These are phyloP conservation scores for Lasaia peninsularis DNA, from an alignment of 1,140 invertebrate species.

Conservation along the genomic window DNA sequence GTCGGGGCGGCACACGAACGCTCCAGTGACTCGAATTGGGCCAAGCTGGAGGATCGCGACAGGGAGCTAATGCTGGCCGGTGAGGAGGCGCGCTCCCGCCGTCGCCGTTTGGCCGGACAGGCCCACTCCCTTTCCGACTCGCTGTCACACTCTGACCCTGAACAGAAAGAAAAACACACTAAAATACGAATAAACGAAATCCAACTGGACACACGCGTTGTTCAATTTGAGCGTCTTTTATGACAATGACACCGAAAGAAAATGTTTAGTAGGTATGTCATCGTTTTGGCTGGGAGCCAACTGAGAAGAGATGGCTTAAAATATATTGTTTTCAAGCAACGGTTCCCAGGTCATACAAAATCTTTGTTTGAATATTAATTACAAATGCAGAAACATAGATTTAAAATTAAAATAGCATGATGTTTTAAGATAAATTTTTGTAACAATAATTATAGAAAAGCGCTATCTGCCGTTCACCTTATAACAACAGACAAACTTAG, in stretches of 20 bases:
- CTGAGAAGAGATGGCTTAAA: constrained; percentile 10
- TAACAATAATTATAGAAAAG: constrained; percentile 10
- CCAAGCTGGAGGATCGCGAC: constrained; percentile 85
- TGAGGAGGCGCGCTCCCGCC: constrained; percentile 71
- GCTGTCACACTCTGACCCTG: constrained; percentile 74
- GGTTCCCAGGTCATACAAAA: not conserved
- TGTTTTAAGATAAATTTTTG: not conserved
- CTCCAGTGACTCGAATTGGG: constrained; percentile 89
- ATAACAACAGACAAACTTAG: too few relatives aligned
- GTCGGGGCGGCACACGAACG: constrained; percentile 79
- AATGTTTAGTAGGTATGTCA: constrained; percentile 20
- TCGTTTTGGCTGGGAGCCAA: constrained; percentile 9
- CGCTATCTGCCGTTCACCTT: not conserved
- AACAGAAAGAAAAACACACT: constrained; percentile 13
- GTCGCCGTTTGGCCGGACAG: constrained; percentile 87
- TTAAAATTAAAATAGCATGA: not conserved
- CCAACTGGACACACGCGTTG: constrained; percentile 23
- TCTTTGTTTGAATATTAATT: not conserved
- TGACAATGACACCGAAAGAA: constrained; percentile 62
- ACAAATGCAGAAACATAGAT: constrained; percentile 14
- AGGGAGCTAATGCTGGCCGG: constrained; percentile 74
- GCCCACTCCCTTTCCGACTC: constrained; percentile 86
- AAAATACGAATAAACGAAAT: not conserved
- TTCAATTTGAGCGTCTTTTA: constrained; percentile 41
- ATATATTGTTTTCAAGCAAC: constrained; percentile 3